These are phyloP conservation scores for Sebastes nivosus DNA, from an alignment of 2,797 vertebrate species.

Conservation along the genomic window DNA sequence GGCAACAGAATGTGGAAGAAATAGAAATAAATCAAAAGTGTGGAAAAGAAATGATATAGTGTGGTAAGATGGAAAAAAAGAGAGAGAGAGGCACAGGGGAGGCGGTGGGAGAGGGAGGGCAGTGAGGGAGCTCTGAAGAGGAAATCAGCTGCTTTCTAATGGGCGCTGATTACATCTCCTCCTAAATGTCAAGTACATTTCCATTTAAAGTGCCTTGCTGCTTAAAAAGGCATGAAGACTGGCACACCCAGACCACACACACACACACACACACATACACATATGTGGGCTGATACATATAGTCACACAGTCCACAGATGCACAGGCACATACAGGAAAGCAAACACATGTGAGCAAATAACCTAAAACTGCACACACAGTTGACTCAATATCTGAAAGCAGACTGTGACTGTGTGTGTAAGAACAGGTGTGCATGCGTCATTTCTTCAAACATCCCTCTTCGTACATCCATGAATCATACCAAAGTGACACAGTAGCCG, in stretches of 20 bases:
- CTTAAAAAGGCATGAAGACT: conserved; percentile 88
- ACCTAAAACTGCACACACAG: background rate
- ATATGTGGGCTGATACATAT: conserved; percentile 19
- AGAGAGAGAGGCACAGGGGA: background rate
- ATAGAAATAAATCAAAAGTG: conserved; percentile 68
- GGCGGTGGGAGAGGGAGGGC: conserved; percentile 24
- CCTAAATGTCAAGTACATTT: conserved; percentile 95
- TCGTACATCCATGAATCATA: conserved; percentile 45
- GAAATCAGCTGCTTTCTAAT: conserved; percentile 91
- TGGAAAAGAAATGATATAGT: conserved; percentile 60
- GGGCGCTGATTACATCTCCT: conserved; percentile 90
- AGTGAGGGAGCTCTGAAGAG: conserved; percentile 66
- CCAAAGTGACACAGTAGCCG: conserved; percentile 43
- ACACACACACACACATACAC: conserved; percentile 27
- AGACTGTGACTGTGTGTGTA: background rate
- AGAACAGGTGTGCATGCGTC: conserved; percentile 7
- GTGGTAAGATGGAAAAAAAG: conserved; percentile 30
- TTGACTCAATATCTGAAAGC: background rate
- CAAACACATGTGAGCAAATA: conserved; percentile 16
- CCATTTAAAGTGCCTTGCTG: conserved; percentile 91
- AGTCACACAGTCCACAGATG: conserved; percentile 20
- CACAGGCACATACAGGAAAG: conserved; percentile 24
- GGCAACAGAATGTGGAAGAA: conserved; percentile 45
- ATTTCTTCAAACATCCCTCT: conserved; percentile 23
- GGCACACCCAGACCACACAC: conserved; percentile 73